A percentile compares a stretch with the other conserved stretches of the same genome.
Evolutionary conservation across 1,140 invertebrate genomes (phyloP).

Genomic region (Agrilus planipennis): DNA sequence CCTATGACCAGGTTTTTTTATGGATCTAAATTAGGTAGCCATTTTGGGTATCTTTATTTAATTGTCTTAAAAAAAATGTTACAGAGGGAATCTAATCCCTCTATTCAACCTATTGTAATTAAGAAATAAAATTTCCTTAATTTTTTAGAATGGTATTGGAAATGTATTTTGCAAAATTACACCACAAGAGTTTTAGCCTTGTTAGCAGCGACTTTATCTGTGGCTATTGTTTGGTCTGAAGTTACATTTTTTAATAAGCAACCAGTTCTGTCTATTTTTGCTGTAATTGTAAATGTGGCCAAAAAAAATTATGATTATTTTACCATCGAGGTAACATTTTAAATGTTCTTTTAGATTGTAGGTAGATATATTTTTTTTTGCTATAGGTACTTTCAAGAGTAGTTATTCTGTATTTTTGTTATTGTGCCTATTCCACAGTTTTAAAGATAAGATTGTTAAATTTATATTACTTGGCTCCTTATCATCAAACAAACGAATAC

Average conservation of each 20-base stretch:
- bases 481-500: constrained; percentile 98
- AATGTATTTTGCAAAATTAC: constrained; percentile 67
- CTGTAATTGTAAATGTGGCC: constrained; percentile 75
- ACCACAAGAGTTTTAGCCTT: constrained; percentile 62
- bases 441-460: constrained; percentile 93
- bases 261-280: constrained; percentile 91
- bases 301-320: constrained; percentile 82
- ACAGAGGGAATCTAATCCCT: not conserved
- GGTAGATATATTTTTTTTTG: no score
- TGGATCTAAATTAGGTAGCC: constrained; percentile 52
- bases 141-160: constrained; percentile 88
- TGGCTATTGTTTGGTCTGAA: constrained; percentile 96
- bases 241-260: constrained; percentile 89
- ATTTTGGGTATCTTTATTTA: constrained; percentile 4
- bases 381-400: constrained; percentile 79
- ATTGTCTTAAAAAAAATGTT: not conserved
- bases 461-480: constrained; percentile 91
- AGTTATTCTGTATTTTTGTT: constrained; percentile 88
- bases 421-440: constrained; percentile 96
- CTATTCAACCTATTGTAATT: not conserved
- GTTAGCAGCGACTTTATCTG: constrained; percentile 64
- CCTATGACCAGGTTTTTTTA: constrained; percentile 46
- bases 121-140: constrained; percentile 8
- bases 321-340: constrained; percentile 78
- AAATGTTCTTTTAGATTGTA: no score